Percentiles rank a stretch among this genome's conserved stretches.
These are phyloP conservation scores for Chauna torquata DNA, from an alignment of 2,113 vertebrate genomes.

Conservation along the genomic window DNA sequence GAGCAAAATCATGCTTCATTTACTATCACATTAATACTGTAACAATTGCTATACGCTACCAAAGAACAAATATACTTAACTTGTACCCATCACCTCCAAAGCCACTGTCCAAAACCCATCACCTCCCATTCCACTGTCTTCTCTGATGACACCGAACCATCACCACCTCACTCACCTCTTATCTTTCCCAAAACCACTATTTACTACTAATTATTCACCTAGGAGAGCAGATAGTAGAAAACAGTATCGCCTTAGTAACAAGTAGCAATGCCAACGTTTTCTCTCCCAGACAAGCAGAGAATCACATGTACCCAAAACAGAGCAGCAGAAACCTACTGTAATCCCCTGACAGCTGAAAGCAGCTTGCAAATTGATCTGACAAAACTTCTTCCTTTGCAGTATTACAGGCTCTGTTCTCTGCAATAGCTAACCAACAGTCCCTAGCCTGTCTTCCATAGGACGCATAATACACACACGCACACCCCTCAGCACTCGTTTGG, in stretches of 20 bases:
- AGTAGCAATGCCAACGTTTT: neutral
- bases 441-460: neutral
- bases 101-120: neutral
- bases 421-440: neutral
- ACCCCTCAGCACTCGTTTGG: conserved; percentile 15
- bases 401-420: neutral
- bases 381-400: neutral
- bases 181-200: neutral
- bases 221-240: neutral
- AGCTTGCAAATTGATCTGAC: conserved; percentile 26
- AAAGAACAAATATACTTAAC: neutral
- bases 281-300: neutral
- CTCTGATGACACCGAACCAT: neutral
- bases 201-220: neutral
- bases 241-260: neutral
- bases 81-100: neutral
- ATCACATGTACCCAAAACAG: neutral
- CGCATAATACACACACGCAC: neutral
- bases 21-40: neutral
- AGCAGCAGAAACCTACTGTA: conserved; percentile 1
- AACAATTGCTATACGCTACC: neutral
- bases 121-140: neutral
- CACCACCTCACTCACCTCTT: neutral
- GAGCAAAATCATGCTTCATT: neutral
- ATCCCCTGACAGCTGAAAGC: conserved; percentile 21